These are phyloP conservation scores for Subacronicta megacephala DNA, from an alignment of 2,888 invertebrate genomes.

Conservation along the genomic window DNA sequence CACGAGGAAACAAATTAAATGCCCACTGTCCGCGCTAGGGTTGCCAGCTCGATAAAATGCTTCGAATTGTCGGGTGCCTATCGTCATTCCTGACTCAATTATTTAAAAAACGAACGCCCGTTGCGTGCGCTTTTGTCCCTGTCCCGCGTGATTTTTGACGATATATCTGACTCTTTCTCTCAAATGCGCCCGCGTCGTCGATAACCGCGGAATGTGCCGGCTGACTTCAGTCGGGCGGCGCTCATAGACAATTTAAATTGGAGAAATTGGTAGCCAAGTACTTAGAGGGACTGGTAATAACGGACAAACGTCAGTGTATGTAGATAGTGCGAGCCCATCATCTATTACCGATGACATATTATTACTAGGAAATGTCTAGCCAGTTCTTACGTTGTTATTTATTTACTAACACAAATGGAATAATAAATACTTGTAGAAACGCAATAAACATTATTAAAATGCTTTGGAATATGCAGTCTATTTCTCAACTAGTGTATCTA, in stretches of 20 bases:
- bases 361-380: constrained; percentile 46
- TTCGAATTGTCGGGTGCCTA: constrained; percentile 84
- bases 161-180: constrained; percentile 70
- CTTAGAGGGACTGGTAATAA: constrained; percentile 77
- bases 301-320: constrained; percentile 63
- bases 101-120: constrained; percentile 86
- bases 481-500: neutral
- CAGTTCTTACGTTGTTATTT: constrained; percentile 36
- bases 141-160: constrained; percentile 71
- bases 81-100: constrained; percentile 87
- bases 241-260: constrained; percentile 89
- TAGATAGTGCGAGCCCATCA: constrained; percentile 47
- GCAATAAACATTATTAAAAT: constrained; percentile 17
- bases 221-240: constrained; percentile 86
- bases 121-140: constrained; percentile 75
- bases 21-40: constrained; percentile 81
- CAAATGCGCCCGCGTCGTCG: constrained; percentile 82
- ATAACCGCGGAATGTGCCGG: constrained; percentile 88
- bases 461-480: neutral
- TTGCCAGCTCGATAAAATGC: constrained; percentile 84
- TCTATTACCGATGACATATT: constrained; percentile 52
- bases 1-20: constrained; percentile 83
- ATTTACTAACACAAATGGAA: constrained; percentile 35
- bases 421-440: constrained; percentile 32
- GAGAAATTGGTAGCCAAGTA: constrained; percentile 85